Conservation (phyloP, 2,113 vertebrate genomes). For the Pterocles gutturalis region DNA sequence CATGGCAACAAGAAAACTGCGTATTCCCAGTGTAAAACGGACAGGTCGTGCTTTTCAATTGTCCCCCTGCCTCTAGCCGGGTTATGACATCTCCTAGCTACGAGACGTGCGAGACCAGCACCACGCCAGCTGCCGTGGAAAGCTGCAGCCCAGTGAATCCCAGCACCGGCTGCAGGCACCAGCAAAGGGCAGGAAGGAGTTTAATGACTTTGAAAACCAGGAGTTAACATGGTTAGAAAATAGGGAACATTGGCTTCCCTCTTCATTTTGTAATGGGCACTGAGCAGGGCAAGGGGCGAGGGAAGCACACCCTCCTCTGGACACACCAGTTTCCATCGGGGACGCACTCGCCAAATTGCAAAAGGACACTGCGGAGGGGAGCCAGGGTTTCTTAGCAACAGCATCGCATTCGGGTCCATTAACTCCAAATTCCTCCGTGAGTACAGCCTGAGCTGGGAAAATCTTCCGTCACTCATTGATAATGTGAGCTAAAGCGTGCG, state of each 20-base stretch:
- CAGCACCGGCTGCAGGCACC: background rate
- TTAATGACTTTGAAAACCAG: background rate
- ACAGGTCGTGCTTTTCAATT: background rate
- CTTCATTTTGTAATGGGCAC: accelerated
- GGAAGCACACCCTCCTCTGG: constrained; percentile 10
- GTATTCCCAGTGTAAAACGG: background rate
- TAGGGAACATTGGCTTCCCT: background rate
- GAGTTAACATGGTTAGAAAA: background rate
- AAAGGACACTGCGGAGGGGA: background rate
- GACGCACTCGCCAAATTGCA: background rate
- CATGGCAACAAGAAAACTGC: constrained; percentile 47
- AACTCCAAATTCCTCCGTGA: background rate
- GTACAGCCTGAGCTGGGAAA: background rate
- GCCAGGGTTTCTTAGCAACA: constrained; percentile 58
- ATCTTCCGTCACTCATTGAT: background rate
- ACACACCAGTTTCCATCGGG: background rate
- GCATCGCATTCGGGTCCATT: background rate
- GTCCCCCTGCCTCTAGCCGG: background rate
- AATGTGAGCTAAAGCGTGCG: background rate
- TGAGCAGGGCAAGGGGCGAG: background rate
- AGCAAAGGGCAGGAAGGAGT: background rate
- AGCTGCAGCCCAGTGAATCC: background rate
- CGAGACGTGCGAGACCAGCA: background rate
- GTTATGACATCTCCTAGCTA: background rate
- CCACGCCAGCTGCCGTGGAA: accelerated